These are phyloP conservation scores for Ectropis crepuscularia DNA, from an alignment of 2,888 invertebrate genomes.

Conservation along the genomic window DNA sequence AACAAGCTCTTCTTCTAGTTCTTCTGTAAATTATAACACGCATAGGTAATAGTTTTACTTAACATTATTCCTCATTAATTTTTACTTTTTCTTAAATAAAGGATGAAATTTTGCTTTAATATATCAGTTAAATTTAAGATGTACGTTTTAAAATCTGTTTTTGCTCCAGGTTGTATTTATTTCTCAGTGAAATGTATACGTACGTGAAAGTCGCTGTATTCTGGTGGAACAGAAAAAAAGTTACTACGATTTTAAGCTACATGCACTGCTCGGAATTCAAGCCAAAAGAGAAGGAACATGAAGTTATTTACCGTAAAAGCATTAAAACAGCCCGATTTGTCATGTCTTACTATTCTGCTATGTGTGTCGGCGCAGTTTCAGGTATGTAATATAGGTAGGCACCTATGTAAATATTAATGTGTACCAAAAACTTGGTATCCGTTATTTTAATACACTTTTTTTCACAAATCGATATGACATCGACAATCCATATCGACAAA, in stretches of 20 bases:
- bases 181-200: slow-evolving; percentile 81
- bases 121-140: too few species aligned
- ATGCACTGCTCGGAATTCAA: slow-evolving; percentile 72
- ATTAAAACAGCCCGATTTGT: slow-evolving; percentile 73
- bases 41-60: background rate
- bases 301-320: slow-evolving; percentile 65
- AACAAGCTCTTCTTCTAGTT: too few species aligned
- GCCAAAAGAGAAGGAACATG: slow-evolving; percentile 71
- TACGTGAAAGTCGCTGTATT: slow-evolving; percentile 78
- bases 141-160: background rate
- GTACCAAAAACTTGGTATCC: too few species aligned
- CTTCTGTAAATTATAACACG: background rate
- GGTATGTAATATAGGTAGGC: too few species aligned
- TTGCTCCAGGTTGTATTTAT: slow-evolving; percentile 74
- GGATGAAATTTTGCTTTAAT: too few species aligned
- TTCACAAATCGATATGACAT: too few species aligned
- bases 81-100: too few species aligned
- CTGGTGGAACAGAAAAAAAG: slow-evolving; percentile 74
- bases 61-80: background rate
- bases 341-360: slow-evolving; percentile 75
- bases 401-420: background rate
- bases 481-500: too few species aligned
- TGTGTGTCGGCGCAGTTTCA: slow-evolving; percentile 78
- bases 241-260: slow-evolving; percentile 67
- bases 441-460: too few species aligned